Evolutionary conservation across 1,140 invertebrate genomes (phyloP).

Genomic region (Polyergus mexicanus): DNA sequence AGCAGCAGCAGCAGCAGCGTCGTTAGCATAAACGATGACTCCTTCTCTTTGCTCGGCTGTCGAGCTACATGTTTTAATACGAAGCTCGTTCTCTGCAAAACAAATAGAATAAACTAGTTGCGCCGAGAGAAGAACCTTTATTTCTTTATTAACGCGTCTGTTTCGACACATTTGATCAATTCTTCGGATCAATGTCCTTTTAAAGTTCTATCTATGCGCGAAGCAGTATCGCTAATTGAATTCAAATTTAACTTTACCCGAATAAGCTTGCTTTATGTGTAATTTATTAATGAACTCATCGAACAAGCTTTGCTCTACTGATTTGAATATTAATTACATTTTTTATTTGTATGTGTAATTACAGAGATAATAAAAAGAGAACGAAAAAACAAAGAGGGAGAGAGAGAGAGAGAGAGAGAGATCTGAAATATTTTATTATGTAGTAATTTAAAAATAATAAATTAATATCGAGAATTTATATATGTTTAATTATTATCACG

Average conservation of each 20-base stretch:
- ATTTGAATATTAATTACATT: slow-evolving; percentile 45
- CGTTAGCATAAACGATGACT: slow-evolving; percentile 66
- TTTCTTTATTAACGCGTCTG: slow-evolving; percentile 49
- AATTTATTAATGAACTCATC: slow-evolving; percentile 32
- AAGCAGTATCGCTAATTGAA: slow-evolving; percentile 5
- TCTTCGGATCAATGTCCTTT: slow-evolving; percentile 33
- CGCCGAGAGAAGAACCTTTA: slow-evolving; percentile 36
- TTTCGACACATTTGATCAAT: slow-evolving; percentile 43
- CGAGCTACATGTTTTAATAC: slow-evolving; percentile 56
- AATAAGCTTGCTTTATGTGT: slow-evolving; percentile 15
- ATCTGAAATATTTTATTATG: not conserved
- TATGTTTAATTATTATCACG: not conserved
- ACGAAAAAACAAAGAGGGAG: not conserved
- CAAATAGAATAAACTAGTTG: slow-evolving; percentile 56
- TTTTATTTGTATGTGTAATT: not conserved
- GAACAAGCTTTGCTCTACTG: not conserved
- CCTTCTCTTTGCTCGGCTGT: slow-evolving; percentile 26
- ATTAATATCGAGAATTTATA: not conserved
- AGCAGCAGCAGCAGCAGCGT: slow-evolving; percentile 56
- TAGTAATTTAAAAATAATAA: not conserved
- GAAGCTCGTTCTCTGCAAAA: slow-evolving; percentile 49
- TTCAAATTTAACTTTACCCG: not conserved
- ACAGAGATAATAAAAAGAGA: not conserved
- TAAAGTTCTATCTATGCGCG: not conserved
- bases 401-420: too few relatives aligned